phyloP scores from a whole-genome alignment of 2,888 invertebrate genomes.

The Microplitis deprimator region DNA sequence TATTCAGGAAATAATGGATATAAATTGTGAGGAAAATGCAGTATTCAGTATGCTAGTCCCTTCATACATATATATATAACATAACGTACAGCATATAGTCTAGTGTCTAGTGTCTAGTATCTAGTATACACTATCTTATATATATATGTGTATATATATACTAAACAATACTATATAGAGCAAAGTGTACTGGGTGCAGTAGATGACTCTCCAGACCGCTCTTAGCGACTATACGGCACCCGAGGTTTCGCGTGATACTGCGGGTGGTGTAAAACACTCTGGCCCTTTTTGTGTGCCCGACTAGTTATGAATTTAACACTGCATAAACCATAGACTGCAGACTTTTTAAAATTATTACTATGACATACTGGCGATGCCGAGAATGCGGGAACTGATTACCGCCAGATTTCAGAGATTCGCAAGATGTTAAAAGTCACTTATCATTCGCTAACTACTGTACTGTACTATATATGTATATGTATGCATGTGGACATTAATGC shows the following conservation, averaged over 20 bases:
- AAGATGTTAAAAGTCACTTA: slow-evolving; percentile 19
- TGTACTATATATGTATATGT: background rate
- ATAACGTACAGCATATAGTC: too few species aligned
- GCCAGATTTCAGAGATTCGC: slow-evolving; percentile 22
- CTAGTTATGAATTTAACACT: slow-evolving; percentile 39
- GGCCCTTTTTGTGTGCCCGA: background rate
- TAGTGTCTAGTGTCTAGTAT: too few species aligned
- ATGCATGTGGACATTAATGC: background rate
- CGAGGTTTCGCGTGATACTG: background rate
- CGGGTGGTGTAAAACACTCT: slow-evolving; percentile 1
- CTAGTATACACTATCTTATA: too few species aligned
- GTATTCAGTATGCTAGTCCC: slow-evolving; percentile 29
- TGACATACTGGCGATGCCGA: background rate
- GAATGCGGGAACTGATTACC: slow-evolving; percentile 35
- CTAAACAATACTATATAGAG: too few species aligned
- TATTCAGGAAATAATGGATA: slow-evolving; percentile 39
- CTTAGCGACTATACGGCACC: background rate
- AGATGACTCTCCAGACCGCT: too few species aligned
- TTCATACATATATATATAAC: background rate
- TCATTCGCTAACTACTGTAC: background rate
- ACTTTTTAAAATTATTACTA: slow-evolving; percentile 33
- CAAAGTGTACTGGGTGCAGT: too few species aligned
- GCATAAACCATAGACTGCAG: slow-evolving; percentile 22
- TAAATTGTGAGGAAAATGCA: slow-evolving; percentile 39
- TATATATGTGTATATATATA: too few species aligned